These are phyloP conservation scores for Thumatha senex DNA, from an alignment of 2,888 invertebrate species.

Conservation along the genomic window DNA sequence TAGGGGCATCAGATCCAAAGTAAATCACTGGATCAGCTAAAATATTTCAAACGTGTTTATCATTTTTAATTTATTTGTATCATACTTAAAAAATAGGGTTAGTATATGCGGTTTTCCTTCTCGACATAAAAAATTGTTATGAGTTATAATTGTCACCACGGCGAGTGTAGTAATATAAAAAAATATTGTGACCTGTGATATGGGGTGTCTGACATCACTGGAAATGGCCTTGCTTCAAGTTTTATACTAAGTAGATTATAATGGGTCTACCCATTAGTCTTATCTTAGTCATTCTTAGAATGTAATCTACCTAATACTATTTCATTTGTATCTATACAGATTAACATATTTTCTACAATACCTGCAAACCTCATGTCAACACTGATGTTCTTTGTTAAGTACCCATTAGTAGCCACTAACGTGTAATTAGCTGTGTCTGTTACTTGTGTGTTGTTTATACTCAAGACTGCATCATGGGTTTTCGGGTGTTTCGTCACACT, in stretches of 20 bases:
- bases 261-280: too few relatives aligned
- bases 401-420: constrained; percentile 48
- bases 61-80: neutral
- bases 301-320: too few relatives aligned
- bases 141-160: too few relatives aligned
- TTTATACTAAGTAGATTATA: too few relatives aligned
- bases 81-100: neutral
- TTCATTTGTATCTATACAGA: neutral
- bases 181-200: too few relatives aligned
- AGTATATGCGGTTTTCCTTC: too few relatives aligned
- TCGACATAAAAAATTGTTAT: too few relatives aligned
- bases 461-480: constrained; percentile 29
- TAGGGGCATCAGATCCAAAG: constrained; percentile 41
- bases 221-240: too few relatives aligned
- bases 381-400: constrained; percentile 32
- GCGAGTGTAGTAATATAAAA: too few relatives aligned
- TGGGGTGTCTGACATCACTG: too few relatives aligned
- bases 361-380: constrained; percentile 49
- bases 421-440: constrained; percentile 63
- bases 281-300: too few relatives aligned
- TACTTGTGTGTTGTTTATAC: constrained; percentile 41
- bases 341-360: constrained; percentile 23
- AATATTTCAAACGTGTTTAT: neutral
- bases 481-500: neutral
- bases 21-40: constrained; percentile 52